These are phyloP conservation scores for Catharus minimus DNA, from an alignment of 2,113 vertebrate species.

Conservation along the genomic window DNA sequence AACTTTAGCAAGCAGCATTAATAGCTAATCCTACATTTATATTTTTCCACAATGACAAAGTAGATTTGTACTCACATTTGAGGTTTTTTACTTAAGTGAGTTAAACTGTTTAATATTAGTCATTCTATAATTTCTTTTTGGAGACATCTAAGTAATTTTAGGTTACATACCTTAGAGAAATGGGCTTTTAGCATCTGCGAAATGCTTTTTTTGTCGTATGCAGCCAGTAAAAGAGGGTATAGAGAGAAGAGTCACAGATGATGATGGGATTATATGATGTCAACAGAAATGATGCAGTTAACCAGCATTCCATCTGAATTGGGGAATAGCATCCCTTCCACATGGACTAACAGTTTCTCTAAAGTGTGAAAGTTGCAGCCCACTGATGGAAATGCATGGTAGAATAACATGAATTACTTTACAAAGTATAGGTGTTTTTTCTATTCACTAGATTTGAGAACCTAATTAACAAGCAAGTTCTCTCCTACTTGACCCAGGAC, in stretches of 20 bases:
- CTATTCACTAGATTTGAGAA: background rate
- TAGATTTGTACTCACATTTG: background rate
- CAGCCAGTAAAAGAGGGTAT: background rate
- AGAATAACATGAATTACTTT: background rate
- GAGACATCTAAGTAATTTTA: background rate
- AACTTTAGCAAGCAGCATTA: background rate
- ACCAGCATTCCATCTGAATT: background rate
- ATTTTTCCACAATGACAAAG: background rate
- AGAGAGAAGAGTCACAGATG: background rate
- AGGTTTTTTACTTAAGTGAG: background rate
- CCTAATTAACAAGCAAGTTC: background rate
- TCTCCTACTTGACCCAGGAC: background rate
- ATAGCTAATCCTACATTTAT: background rate
- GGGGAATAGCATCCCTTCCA: background rate
- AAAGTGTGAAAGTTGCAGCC: background rate
- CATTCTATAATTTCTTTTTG: background rate
- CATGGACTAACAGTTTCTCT: background rate
- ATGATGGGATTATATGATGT: background rate
- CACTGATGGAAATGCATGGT: background rate
- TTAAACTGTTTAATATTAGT: background rate
- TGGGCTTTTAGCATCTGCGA: background rate
- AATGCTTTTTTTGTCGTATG: background rate
- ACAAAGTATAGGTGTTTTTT: accelerated
- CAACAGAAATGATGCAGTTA: background rate
- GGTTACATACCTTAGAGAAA: background rate